A percentile compares a stretch with the other conserved stretches of the same genome.
phyloP scores from a whole-genome alignment of 2,797 vertebrate genomes.

The Numenius phaeopus region DNA sequence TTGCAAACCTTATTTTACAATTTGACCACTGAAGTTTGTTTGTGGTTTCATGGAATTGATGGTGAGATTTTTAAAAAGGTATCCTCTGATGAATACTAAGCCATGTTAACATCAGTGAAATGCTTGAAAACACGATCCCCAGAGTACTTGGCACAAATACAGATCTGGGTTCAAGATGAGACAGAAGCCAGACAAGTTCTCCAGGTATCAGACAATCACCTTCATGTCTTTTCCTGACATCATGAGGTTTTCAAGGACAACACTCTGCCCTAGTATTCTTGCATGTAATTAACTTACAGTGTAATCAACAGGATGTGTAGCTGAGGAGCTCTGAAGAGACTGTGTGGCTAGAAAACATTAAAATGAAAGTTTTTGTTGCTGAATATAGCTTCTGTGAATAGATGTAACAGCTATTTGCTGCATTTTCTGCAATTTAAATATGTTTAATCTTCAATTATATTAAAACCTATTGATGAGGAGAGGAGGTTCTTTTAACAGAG shows the following conservation, averaged over 20 bases:
- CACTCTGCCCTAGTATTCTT: not conserved
- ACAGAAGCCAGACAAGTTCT: not conserved
- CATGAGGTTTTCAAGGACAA: constrained; percentile 7
- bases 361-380: not conserved
- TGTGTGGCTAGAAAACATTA: not conserved
- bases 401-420: not conserved
- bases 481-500: not conserved
- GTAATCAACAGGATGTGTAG: not conserved
- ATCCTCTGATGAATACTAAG: not conserved
- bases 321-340: not conserved
- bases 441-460: not conserved
- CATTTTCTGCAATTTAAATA: not conserved
- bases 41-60: not conserved
- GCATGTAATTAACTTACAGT: not conserved
- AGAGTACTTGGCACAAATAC: not conserved
- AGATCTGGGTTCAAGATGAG: not conserved
- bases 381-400: not conserved
- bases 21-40: not conserved
- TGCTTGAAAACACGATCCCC: not conserved
- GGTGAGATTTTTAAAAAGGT: not conserved
- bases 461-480: not conserved
- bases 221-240: not conserved
- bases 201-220: not conserved
- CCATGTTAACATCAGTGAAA: not conserved
- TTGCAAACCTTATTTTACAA: not conserved